A percentile compares a stretch with the other conserved stretches of the same genome.
These are phyloP conservation scores for Drosophila mauritiana DNA, from an alignment of 1,140 invertebrate species.

Conservation along the genomic window DNA sequence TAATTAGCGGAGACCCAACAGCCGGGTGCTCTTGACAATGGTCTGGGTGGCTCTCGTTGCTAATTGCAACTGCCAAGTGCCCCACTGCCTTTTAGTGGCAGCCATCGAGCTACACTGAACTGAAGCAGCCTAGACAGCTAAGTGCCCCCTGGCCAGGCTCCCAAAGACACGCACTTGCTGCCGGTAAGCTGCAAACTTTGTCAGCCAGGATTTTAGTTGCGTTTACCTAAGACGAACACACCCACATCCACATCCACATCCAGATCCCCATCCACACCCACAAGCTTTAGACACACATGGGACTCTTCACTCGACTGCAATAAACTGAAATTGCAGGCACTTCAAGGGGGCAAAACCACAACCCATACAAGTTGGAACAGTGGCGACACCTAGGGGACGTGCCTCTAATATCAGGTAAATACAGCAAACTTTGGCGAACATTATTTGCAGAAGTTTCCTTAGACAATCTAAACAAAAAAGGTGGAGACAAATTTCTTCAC, in stretches of 20 bases:
- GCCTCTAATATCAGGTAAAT: not conserved
- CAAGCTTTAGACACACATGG: slow-evolving; percentile 20
- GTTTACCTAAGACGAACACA: slow-evolving; percentile 51
- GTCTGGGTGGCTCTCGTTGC: slow-evolving; percentile 33
- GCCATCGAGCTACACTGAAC: slow-evolving; percentile 17
- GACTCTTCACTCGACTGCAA: slow-evolving; percentile 45
- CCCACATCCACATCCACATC: not conserved
- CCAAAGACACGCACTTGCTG: slow-evolving; percentile 47
- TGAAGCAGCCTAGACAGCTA: slow-evolving; percentile 20
- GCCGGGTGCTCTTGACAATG: slow-evolving; percentile 48
- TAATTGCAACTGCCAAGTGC: slow-evolving; percentile 63
- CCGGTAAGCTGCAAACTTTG: slow-evolving; percentile 55
- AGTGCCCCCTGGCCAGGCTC: slow-evolving; percentile 45
- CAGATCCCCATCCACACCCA: not conserved
- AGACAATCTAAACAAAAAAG: not conserved
- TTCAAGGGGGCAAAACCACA: slow-evolving; percentile 19
- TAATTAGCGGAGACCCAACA: slow-evolving; percentile 47
- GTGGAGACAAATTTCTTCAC: not conserved
- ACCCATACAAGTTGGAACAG: slow-evolving; percentile 12
- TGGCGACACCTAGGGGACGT: not conserved
- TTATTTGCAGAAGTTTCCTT: not conserved
- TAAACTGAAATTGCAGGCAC: slow-evolving; percentile 65
- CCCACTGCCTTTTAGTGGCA: slow-evolving; percentile 42
- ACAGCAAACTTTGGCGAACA: not conserved
- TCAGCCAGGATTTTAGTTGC: slow-evolving; percentile 35